Percentiles rank a stretch among this genome's conserved stretches.
Evolutionary conservation across 2,888 invertebrate species (phyloP).

Genomic region (Volucella inflata): DNA sequence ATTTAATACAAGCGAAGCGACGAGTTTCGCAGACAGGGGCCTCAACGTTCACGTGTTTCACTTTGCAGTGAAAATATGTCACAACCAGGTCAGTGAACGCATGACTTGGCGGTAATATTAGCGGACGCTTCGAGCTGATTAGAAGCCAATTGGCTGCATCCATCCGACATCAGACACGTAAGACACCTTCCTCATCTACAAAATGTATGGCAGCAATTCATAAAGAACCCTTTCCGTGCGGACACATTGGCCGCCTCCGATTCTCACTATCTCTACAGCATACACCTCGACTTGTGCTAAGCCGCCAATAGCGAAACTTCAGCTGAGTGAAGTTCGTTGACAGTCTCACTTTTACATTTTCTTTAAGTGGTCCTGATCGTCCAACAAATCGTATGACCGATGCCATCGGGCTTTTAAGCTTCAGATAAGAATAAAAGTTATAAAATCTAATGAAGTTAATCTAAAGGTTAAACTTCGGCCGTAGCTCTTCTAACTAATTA

Average conservation of each 20-base stretch:
- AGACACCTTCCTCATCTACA: no score
- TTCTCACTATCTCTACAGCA: neutral
- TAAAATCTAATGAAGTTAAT: no score
- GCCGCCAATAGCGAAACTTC: neutral
- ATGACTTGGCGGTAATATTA: constrained; percentile 24
- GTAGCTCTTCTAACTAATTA: constrained; percentile 71
- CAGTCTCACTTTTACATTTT: neutral
- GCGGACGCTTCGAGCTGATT: neutral
- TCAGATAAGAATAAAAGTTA: neutral
- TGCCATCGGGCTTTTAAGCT: neutral
- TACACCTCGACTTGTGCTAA: neutral
- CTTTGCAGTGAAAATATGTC: constrained; percentile 6
- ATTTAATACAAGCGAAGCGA: constrained; percentile 15
- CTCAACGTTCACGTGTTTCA: constrained; percentile 28
- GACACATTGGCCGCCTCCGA: no score
- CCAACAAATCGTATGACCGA: neutral
- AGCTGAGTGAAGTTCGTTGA: neutral
- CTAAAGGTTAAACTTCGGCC: no score
- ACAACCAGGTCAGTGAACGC: constrained; percentile 6
- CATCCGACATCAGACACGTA: no score
- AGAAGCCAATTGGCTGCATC: no score
- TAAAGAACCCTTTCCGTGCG: no score
- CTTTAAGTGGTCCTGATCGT: neutral
- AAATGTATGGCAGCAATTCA: no score
- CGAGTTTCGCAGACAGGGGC: constrained; percentile 27